Evolutionary conservation across 2,113 vertebrate genomes (phyloP), one percentile per base, ranked within the genome.

Genomic region (Protobothrops mucrosquamatus): DNA sequence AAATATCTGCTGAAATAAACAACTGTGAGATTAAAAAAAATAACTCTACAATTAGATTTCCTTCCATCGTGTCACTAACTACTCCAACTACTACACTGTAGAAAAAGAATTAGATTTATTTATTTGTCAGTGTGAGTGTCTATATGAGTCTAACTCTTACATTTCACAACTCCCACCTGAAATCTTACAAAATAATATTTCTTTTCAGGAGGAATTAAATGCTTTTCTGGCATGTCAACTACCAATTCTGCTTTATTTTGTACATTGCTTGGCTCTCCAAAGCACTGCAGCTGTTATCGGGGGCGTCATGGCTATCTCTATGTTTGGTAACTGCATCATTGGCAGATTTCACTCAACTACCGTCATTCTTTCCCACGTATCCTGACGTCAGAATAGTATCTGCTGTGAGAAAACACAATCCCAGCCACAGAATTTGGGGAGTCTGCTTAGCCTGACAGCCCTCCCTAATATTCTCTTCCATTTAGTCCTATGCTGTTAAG

Each of bases 141-240:
- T 23, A 9, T 86, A 52, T 81, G 51, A 56, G 34, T 89, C 29
- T 57, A 59, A 91, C 48, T 92, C 51, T 90, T 89, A 91, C 54
- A 89, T 92, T 92, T 74, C 69, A 54, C 26, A 94, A 55, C 6
- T 93, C 34, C 48, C 85, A 74, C 89, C 26, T 93, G 59, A 91
- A 93, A 54, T 9, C 59, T 22, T 59, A 20, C 91, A 87, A 54
- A 94, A 87, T 0, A 0, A 0, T 46, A 89, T 91, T 94, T 93
- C 15, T 92, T 0, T 0, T 34, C 56, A 48, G 0, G 2, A 94
- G 9, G 22, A 57, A 0, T 57, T 89, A 94, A 88, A 90, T 23
- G 18, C 89, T 93, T 51, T 87, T 88, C 64, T 22, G 15, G n/a
- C 61, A 34, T 88, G 43, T 87, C 34, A 93, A 91, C 89, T n/a